phyloP scores from a whole-genome alignment of 2,888 invertebrate species.

The Dolomedes plantarius region DNA sequence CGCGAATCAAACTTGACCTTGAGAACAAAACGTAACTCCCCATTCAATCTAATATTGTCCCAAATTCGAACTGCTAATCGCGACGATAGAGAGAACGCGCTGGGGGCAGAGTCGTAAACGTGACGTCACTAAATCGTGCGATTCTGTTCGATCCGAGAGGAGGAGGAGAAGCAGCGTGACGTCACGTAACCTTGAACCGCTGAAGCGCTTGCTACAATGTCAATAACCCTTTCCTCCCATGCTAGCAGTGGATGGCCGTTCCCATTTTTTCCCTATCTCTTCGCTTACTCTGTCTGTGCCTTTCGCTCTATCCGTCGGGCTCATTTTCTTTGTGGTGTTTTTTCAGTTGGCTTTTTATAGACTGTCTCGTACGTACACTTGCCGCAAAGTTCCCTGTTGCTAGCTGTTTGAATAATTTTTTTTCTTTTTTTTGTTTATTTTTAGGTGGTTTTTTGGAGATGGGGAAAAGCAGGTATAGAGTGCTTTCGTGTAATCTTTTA shows the following conservation, averaged over 20 bases:
- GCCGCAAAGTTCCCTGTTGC: constrained; percentile 40
- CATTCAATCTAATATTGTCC: constrained; percentile 17
- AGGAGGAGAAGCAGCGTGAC: constrained; percentile 52
- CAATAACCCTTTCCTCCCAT: constrained; percentile 67
- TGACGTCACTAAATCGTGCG: constrained; percentile 64
- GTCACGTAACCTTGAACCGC: constrained; percentile 68
- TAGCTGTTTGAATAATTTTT: constrained; percentile 16
- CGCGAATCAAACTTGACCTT: constrained; percentile 51
- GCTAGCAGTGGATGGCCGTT: constrained; percentile 34
- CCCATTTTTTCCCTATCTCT: constrained; percentile 33
- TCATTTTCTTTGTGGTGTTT: constrained; percentile 21
- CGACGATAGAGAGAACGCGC: constrained; percentile 24
- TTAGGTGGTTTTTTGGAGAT: not conserved
- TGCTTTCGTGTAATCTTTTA: too few relatives aligned
- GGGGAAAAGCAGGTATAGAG: not conserved
- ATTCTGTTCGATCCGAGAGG: constrained; percentile 65
- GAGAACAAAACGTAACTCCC: constrained; percentile 27
- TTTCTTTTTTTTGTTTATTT: not conserved
- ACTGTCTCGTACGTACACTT: not conserved
- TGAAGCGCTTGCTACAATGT: constrained; percentile 54
- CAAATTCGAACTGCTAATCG: constrained; percentile 3
- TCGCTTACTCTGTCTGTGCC: constrained; percentile 13
- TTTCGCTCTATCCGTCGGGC: constrained; percentile 20
- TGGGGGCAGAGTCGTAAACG: constrained; percentile 3
- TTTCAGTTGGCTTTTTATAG: constrained; percentile 1